Base-by-base conservation (phyloP, 2,888 invertebrate genomes). In the Heteromurus nitidus region DNA sequence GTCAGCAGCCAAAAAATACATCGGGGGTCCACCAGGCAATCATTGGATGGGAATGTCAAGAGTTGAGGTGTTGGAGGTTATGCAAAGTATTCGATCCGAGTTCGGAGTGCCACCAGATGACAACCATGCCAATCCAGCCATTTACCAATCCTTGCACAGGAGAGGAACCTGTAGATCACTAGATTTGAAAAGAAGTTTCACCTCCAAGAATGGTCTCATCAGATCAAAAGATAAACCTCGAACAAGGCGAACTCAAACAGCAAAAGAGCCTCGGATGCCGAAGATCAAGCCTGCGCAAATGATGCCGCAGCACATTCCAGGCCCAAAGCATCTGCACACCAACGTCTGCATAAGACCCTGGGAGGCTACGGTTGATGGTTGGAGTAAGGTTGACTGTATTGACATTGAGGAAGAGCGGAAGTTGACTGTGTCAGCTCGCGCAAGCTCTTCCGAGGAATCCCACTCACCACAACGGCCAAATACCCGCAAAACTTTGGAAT, bases 11-110 rank as follows among this genome's bases (percentile, higher is more conserved):
- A 44, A 62, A 20, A 73, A 74, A 36, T 18, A 74, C 31, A n/a
- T 80, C 18, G 2, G 22, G 24, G 74, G 74, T 13, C 74, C 80
- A 11, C 67, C 73, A 11, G 80, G 74, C 13, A 80, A 80, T 28
- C 73, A 31, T 24, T 80, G 80, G 80, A 73, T 80, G 73, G 73
- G 67, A 20, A 30, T 80, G 0, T 73, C 80, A 20, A 73, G 80
- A 36, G 60, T 42, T 20, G 73, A 80, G 5, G 55, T 80, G 9
- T 7, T 53, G 9, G 47, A 80, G 50, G 50, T 74, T 28, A 31
- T 80, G 42, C 5, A 42, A 18, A 28, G 26, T n/a, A 55, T 80
- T 5, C 60, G 22, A 9, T 60, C 67, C 11, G 58, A 60, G 18
- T 44, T 60, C 18, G 60, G 60, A 18, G 24, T 70, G 20, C 26